Conservation (phyloP, 2,888 invertebrate genomes). For the Lochmaea capreae region DNA sequence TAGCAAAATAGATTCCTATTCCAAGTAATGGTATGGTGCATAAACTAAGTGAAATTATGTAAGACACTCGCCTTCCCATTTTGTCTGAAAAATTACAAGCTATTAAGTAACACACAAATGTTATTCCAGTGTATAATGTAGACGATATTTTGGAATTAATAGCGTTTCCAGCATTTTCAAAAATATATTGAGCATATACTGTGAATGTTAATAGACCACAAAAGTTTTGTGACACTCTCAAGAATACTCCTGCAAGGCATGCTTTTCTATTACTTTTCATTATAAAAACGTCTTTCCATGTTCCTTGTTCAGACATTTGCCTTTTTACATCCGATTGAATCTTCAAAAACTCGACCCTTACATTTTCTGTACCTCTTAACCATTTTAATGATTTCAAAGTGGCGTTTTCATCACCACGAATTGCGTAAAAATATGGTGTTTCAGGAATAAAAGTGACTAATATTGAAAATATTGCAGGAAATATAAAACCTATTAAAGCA, state of each 20-base stretch:
- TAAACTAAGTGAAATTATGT: constrained; percentile 36
- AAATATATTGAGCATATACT: constrained; percentile 50
- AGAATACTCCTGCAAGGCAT: constrained; percentile 52
- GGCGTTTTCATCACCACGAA: constrained; percentile 49
- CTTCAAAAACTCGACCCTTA: constrained; percentile 51
- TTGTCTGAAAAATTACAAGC: constrained; percentile 37
- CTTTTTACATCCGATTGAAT: constrained; percentile 53
- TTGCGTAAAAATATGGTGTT: constrained; percentile 57
- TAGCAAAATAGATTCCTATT: constrained; percentile 36
- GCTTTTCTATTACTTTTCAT: constrained; percentile 56
- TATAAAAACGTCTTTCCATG: constrained; percentile 55
- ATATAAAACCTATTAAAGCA: constrained; percentile 70
- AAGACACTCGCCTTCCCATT: constrained; percentile 40
- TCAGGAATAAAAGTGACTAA: constrained; percentile 73
- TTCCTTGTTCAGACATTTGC: constrained; percentile 58
- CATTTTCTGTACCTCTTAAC: constrained; percentile 50
- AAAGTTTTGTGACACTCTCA: constrained; percentile 58
- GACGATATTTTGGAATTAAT: constrained; percentile 43
- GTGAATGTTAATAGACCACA: constrained; percentile 55
- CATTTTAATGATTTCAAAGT: constrained; percentile 50
- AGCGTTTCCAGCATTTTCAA: constrained; percentile 54
- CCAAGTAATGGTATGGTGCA: constrained; percentile 33
- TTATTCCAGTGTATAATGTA: constrained; percentile 36
- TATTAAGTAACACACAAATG: constrained; percentile 27
- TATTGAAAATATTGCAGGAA: constrained; percentile 68